Conservation (phyloP, 2,113 vertebrate species). For the Bos indicus region DNA sequence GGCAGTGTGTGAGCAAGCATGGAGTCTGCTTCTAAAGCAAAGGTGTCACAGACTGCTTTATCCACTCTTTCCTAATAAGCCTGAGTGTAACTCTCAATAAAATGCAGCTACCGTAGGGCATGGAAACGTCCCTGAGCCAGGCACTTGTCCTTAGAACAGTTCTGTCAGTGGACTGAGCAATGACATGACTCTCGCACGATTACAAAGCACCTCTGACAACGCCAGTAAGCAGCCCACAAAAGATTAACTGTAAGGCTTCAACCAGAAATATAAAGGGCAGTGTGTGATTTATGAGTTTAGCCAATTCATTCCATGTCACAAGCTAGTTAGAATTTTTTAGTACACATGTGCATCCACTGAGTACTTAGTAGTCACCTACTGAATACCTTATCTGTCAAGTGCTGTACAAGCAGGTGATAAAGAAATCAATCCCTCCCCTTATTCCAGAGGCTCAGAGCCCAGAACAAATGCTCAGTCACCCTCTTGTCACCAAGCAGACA, state of each 20-base stretch:
- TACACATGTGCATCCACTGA: neutral
- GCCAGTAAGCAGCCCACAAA: neutral
- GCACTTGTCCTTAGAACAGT: neutral
- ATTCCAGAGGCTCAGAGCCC: neutral
- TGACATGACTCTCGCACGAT: neutral
- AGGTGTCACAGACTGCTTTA: too few species aligned
- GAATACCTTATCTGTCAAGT: neutral
- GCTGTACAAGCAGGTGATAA: neutral
- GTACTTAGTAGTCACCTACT: neutral
- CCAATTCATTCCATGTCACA: neutral
- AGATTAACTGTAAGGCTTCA: neutral
- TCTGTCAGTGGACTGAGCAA: neutral
- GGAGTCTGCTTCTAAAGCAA: neutral
- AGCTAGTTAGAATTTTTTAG: neutral
- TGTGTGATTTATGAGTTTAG: neutral
- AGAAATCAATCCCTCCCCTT: neutral
- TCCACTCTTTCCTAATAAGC: neutral
- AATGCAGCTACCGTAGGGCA: neutral
- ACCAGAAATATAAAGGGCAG: neutral
- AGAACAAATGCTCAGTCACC: neutral
- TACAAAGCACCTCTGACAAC: neutral
- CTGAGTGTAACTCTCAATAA: neutral
- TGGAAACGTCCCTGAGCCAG: neutral
- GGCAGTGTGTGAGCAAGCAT: fast-evolving
- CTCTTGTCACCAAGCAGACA: neutral